Percentiles rank a stretch among this genome's conserved stretches.
These are phyloP conservation scores for Tinamus major DNA, from an alignment of 2,797 vertebrate species.

Conservation along the genomic window DNA sequence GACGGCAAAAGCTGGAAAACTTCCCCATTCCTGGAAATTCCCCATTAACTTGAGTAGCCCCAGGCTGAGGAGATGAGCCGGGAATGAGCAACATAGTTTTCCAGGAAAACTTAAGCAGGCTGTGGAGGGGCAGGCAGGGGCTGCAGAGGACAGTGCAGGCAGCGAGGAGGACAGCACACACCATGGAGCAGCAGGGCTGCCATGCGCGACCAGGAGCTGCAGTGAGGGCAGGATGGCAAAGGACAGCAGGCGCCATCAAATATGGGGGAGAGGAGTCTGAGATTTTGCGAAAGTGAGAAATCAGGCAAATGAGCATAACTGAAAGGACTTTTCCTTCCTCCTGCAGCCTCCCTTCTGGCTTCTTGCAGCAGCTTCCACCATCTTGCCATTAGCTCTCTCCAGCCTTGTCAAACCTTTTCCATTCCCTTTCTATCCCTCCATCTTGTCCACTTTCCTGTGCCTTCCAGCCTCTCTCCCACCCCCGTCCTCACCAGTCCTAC, in stretches of 20 bases:
- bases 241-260: background rate
- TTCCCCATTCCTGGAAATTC: conserved; percentile 35
- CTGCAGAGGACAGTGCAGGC: accelerated
- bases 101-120: background rate
- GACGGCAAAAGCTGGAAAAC: background rate
- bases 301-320: background rate
- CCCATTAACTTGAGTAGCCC: background rate
- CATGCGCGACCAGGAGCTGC: background rate
- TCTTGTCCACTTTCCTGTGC: background rate
- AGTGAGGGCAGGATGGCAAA: background rate
- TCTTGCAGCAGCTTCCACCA: background rate
- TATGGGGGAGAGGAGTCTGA: background rate
- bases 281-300: background rate
- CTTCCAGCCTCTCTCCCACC: background rate
- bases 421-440: background rate
- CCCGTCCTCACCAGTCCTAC: too few species aligned
- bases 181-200: background rate
- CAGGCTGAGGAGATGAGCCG: background rate
- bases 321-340: background rate
- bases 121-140: background rate
- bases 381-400: background rate
- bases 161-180: accelerated
- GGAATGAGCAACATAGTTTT: background rate
- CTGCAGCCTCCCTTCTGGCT: background rate
- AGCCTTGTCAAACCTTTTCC: background rate